Base-by-base conservation (phyloP, 2,113 vertebrate genomes). In the Platanista minor region DNA sequence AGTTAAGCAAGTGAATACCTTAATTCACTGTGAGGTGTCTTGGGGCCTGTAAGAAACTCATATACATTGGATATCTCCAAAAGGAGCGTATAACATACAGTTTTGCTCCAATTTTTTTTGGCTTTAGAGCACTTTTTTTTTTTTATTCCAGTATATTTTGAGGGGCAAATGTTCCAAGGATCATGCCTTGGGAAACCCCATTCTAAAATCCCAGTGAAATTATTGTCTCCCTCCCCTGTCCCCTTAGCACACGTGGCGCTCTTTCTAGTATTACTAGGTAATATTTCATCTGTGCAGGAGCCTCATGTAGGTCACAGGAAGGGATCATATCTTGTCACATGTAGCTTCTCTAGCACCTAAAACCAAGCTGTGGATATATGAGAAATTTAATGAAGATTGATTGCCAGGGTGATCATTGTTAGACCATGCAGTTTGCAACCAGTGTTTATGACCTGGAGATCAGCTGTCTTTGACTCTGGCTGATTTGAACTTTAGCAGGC, bases 221-320 rank as follows among this genome's bases (percentile, higher is more conserved):
- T 36, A 4, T 2, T 9, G 11, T 14, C 75, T 67, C 5, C 6
- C 15, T 29, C 81, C 75, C 69, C 9, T 11, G 1, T 62, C 29
- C 25, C 0, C 39, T 31, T 6, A 8, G 21, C 17, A 10, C 52
- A 17, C 0, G 0, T 5, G 1, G 43, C 27, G 0, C 18, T 1
- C 5, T 5, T 64, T 87, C 74, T 75, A 43, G 12, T 11, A 5
- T 93, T 36, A 83, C 91, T 20, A 84, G 82, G 57, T 69, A 71
- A 10, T 64, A 61, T 84, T 96, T 87, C 21, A 0, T 86, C 82
- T 80, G 20, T 67, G 66, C 80, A 66, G 71, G 64, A 92, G 6
- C 27, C 64, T 80, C 62, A 61, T 84, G 62, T 27, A 13, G 57
- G 33, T 46, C 17, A 0, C 18, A 87, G 78, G 52, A 43, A 57